A percentile compares a stretch with the other conserved stretches of the same genome.
These are phyloP conservation scores for Rhagium mordax DNA, from an alignment of 2,888 invertebrate species.

Conservation along the genomic window DNA sequence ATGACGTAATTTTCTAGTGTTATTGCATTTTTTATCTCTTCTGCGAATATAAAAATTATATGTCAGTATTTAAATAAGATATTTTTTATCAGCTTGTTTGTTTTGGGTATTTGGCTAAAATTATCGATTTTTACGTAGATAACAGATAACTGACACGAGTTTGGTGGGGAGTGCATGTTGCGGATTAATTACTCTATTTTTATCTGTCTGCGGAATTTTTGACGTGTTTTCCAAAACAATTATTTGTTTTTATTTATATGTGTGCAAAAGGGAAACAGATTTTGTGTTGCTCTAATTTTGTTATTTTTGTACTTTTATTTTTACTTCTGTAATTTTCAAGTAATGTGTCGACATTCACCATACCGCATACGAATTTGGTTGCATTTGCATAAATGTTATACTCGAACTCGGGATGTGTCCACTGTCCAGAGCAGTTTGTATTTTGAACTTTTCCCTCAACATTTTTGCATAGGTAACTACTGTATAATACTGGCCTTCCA, in stretches of 20 bases:
- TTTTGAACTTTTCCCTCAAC: too few relatives aligned
- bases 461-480: too few relatives aligned
- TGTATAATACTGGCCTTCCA: too few relatives aligned
- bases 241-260: background rate
- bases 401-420: too few relatives aligned
- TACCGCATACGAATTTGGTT: too few relatives aligned
- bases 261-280: too few relatives aligned
- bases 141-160: background rate
- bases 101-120: conserved; percentile 2
- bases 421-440: too few relatives aligned
- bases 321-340: too few relatives aligned
- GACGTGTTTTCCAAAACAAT: background rate
- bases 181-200: background rate
- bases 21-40: conserved; percentile 15
- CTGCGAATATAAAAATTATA: conserved; percentile 2
- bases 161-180: background rate
- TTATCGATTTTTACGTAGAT: conserved; percentile 17
- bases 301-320: too few relatives aligned
- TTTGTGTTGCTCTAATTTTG: too few relatives aligned
- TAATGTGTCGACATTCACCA: too few relatives aligned
- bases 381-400: too few relatives aligned
- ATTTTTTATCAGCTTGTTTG: background rate
- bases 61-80: conserved; percentile 3
- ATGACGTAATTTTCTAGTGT: conserved; percentile 4
- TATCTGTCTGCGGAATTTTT: background rate